phyloP scores from a whole-genome alignment of 1,140 invertebrate species.

The Bombus fervidus region DNA sequence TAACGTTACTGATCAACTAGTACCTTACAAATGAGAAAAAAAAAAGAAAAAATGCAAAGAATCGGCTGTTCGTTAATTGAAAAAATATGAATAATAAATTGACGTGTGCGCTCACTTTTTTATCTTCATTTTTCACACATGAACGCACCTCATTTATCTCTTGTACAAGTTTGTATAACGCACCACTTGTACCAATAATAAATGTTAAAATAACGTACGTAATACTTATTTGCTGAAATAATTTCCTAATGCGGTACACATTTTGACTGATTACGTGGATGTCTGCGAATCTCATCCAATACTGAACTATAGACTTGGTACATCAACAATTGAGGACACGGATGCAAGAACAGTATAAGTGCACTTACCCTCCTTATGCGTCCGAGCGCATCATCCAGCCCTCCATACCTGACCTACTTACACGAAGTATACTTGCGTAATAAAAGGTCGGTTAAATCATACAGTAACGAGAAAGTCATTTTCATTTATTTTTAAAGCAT shows the following conservation, averaged over 20 bases:
- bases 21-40: no score
- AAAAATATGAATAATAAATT: no score
- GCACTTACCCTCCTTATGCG: constrained; percentile 68
- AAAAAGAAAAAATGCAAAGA: no score
- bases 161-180: no score
- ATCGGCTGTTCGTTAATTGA: no score
- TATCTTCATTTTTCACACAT: no score
- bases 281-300: constrained; percentile 35
- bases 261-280: not conserved
- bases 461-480: not conserved
- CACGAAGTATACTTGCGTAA: constrained; percentile 35
- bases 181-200: not conserved
- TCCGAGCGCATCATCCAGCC: constrained; percentile 51
- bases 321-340: constrained; percentile 62
- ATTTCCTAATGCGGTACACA: not conserved
- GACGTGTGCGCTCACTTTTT: no score
- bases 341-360: constrained; percentile 68
- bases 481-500: not conserved
- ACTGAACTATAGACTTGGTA: constrained; percentile 17
- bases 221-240: not conserved
- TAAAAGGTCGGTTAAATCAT: constrained; percentile 39
- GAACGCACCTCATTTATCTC: not conserved
- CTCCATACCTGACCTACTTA: constrained; percentile 43
- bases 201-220: not conserved
- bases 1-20: no score